Base-by-base conservation (phyloP, 2,888 invertebrate genomes). In the Eurytoma adleriae region DNA sequence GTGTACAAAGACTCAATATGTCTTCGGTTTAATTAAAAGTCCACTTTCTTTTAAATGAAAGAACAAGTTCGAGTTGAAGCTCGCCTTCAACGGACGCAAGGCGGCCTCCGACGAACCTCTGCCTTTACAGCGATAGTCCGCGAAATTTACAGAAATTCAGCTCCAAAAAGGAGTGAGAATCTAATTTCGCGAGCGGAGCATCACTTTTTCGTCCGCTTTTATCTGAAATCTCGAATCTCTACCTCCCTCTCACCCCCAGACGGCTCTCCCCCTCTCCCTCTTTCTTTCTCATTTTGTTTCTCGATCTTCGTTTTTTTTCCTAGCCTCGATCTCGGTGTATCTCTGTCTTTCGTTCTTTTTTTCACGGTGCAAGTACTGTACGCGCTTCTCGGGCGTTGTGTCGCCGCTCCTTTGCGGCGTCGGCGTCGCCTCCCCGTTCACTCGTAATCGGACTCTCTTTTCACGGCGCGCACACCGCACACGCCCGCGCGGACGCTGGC, bases 371-470 rank as follows among this genome's bases (percentile, higher is more conserved):
- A 61, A 27, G 61, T 7, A 30, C 62, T 27, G 62, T 30, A 30
- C 62, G 5, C 62, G 62, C 20, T 27, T 16, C 14, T 16, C 30
- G 40, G 4, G 7, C 40, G 40, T 40, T 40, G 40, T 40, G 40
- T 52, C 68, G 10, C 20, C 5, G 20, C 68, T 52, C 24, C 10
- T 24, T 20, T 52, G 14, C 48, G 48, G 16, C 62, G 72, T 61
- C 52, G 61, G 5, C 59, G 30, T 3, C 27, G 30, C 24, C n/a
- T 62, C n/a, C 16, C 10, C 13, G 57, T 57, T 64, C 62, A 18
- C 20, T 66, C 59, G 76, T 76, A 76, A 76, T 76, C 76, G 76
- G 76, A 76, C 76, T 76, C 74, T 74, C 76, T 76, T 62, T 62
- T 61, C 62, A 18, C n/a, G 27, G 30, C 68, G 50, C 50, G 18